Conservation (phyloP, 2,888 invertebrate genomes). For the Pseudococcus longispinus region DNA sequence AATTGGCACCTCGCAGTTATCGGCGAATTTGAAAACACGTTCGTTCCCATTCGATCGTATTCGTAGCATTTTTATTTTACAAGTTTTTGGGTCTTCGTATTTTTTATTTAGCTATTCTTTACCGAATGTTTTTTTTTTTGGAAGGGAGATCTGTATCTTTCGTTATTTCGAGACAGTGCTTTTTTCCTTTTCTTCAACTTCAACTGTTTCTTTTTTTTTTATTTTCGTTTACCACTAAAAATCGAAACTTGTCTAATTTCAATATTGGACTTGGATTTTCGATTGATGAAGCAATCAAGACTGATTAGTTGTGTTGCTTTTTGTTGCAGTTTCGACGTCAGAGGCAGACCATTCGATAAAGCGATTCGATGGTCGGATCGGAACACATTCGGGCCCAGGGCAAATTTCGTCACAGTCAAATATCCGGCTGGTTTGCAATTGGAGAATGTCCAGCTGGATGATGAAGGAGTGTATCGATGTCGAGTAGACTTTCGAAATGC, state of each 20-base stretch:
- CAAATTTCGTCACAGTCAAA: conserved; percentile 55
- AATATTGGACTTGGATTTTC: too few species aligned
- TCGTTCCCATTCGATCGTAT: not conserved
- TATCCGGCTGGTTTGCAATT: conserved; percentile 63
- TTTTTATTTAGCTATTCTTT: too few species aligned
- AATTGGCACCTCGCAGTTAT: conserved; percentile 39
- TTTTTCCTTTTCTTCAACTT: too few species aligned
- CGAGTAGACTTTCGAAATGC: conserved; percentile 88
- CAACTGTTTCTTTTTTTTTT: too few species aligned
- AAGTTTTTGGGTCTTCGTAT: too few species aligned
- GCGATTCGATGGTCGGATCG: conserved; percentile 66
- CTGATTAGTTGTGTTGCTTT: not conserved
- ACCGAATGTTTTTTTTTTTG: too few species aligned
- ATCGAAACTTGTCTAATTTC: too few species aligned
- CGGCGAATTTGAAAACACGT: conserved; percentile 39
- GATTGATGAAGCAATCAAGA: not conserved
- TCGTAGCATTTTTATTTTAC: not conserved
- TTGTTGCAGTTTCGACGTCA: conserved; percentile 65
- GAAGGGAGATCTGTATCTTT: too few species aligned
- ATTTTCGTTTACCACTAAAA: too few species aligned
- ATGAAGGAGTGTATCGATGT: conserved; percentile 86
- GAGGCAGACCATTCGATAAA: conserved; percentile 65
- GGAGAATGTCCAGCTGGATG: conserved; percentile 73
- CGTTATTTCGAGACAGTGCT: too few species aligned
- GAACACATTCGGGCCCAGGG: conserved; percentile 63